phyloP scores from a whole-genome alignment of 2,888 invertebrate species.

The Cantharis lateralis region DNA sequence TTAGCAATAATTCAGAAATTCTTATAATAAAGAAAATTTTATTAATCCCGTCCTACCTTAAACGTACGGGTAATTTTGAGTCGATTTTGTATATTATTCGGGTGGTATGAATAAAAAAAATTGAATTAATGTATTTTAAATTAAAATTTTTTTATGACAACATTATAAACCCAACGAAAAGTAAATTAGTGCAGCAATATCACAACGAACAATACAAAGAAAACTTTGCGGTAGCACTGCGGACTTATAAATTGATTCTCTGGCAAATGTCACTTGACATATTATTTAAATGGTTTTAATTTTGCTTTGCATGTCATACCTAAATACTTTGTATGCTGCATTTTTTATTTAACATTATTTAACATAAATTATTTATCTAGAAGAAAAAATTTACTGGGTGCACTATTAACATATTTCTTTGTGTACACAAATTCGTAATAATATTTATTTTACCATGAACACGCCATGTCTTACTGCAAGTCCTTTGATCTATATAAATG shows the following conservation, averaged over 20 bases:
- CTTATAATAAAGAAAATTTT: background rate
- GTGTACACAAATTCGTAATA: background rate
- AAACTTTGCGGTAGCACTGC: constrained; percentile 29
- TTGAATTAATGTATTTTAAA: background rate
- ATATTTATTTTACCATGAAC: background rate
- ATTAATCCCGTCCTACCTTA: background rate
- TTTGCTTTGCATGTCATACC: background rate
- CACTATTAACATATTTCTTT: background rate
- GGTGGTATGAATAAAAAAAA: background rate
- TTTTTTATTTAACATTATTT: background rate
- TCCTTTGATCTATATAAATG: background rate
- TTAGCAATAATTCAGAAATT: background rate
- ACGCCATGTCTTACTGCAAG: background rate
- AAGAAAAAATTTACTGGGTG: background rate
- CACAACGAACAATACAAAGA: constrained; percentile 6
- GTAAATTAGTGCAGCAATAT: constrained; percentile 10
- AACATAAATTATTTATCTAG: background rate
- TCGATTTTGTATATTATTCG: background rate
- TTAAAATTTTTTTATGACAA: background rate
- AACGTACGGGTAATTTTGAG: background rate
- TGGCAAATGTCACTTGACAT: constrained; percentile 19
- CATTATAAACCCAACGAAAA: background rate
- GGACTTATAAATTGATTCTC: constrained; percentile 29
- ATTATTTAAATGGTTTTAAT: constrained; percentile 1
- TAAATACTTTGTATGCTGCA: background rate